Conservation (phyloP, 2,113 vertebrate species). For the Bothrops jararaca region DNA sequence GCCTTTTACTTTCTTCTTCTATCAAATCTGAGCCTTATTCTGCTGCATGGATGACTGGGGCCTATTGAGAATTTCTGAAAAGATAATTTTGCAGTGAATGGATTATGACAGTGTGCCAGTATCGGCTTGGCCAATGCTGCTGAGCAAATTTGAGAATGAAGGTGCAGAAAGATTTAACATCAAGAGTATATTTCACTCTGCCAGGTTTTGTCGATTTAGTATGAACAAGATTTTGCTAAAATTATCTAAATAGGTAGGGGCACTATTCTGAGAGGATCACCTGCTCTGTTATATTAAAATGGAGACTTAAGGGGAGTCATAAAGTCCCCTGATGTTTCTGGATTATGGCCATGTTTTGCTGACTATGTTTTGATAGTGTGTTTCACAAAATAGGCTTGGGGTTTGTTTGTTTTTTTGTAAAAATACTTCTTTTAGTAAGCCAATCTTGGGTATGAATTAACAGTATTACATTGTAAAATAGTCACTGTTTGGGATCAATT, state of each 20-base stretch:
- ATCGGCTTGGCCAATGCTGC: background rate
- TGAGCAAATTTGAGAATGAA: background rate
- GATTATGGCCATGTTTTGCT: background rate
- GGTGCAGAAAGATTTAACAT: background rate
- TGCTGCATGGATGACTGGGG: background rate
- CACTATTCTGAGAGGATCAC: background rate
- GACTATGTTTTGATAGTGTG: background rate
- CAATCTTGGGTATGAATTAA: background rate
- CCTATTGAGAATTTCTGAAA: background rate
- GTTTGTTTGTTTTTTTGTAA: background rate
- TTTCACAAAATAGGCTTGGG: background rate
- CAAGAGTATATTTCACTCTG: background rate
- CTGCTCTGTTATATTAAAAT: background rate
- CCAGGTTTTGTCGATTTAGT: background rate
- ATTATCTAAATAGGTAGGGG: background rate
- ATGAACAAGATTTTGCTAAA: background rate
- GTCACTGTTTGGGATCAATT: background rate
- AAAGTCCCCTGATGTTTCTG: background rate
- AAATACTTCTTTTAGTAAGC: background rate
- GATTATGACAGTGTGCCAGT: background rate
- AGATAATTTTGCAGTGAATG: background rate
- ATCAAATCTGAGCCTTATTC: background rate
- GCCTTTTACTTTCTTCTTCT: background rate
- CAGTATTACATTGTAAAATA: background rate
- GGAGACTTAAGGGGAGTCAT: background rate